Evolutionary conservation across 2,888 invertebrate genomes (phyloP).

Genomic region (Patella caerulea): DNA sequence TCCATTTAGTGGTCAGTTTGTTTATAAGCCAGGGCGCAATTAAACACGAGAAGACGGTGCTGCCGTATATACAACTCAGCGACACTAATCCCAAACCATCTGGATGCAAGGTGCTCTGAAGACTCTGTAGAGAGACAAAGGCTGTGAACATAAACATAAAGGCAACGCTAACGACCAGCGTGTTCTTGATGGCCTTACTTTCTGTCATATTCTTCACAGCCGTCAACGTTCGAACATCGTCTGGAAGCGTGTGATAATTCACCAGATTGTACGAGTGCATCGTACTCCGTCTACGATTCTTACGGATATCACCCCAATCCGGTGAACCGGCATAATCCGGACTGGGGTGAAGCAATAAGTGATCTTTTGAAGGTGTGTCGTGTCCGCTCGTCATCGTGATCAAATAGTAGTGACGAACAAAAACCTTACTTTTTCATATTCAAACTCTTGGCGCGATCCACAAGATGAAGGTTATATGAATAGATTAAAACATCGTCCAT

Average conservation of each 20-base stretch:
- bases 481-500: too few relatives aligned
- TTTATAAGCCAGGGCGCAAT: slow-evolving; percentile 66
- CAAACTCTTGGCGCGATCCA: too few relatives aligned
- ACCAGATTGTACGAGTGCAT: slow-evolving; percentile 52
- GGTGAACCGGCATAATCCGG: background rate
- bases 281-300: slow-evolving; percentile 56
- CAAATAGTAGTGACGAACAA: too few relatives aligned
- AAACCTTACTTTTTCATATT: too few relatives aligned
- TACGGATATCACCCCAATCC: slow-evolving; percentile 34
- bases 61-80: slow-evolving; percentile 64
- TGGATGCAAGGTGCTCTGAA: slow-evolving; percentile 65
- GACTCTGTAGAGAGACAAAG: slow-evolving; percentile 64
- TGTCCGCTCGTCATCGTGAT: background rate
- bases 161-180: slow-evolving; percentile 60
- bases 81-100: slow-evolving; percentile 64
- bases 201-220: slow-evolving; percentile 56
- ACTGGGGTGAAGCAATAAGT: background rate
- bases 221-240: slow-evolving; percentile 38
- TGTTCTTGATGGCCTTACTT: slow-evolving; percentile 61
- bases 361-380: background rate
- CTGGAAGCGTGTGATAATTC: slow-evolving; percentile 49
- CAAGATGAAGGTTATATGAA: too few relatives aligned
- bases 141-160: slow-evolving; percentile 68
- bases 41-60: slow-evolving; percentile 66
- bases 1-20: slow-evolving; percentile 66